phyloP scores from a whole-genome alignment of 1,140 invertebrate genomes.

The Bombus impatiens region DNA sequence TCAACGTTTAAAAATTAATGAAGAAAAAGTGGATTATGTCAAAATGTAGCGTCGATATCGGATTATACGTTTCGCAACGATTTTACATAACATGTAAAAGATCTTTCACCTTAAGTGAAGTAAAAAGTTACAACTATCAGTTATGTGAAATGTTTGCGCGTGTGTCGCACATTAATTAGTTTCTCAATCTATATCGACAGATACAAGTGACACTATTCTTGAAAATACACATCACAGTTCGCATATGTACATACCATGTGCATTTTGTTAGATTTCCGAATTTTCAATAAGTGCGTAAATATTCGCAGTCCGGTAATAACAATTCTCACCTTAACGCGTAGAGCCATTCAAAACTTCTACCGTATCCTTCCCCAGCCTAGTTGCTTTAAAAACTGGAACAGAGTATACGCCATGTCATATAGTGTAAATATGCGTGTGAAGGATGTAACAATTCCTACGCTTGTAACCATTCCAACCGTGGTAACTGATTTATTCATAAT shows the following conservation, averaged over 20 bases:
- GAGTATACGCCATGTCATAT: background rate
- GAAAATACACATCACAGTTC: no score
- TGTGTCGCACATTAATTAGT: background rate
- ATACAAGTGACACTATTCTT: no score
- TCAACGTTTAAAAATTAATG: background rate
- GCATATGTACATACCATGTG: no score
- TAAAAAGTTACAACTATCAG: background rate
- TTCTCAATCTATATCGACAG: no score
- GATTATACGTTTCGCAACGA: background rate
- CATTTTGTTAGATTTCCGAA: no score
- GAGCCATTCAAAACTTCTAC: background rate
- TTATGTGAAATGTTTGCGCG: background rate
- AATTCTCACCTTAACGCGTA: background rate
- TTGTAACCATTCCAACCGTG: slow-evolving; percentile 32
- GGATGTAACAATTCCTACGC: background rate
- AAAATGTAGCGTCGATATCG: background rate
- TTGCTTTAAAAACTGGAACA: slow-evolving; percentile 23
- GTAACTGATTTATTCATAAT: slow-evolving; percentile 49
- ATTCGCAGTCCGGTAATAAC: background rate
- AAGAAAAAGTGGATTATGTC: background rate
- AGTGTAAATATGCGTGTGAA: slow-evolving; percentile 24
- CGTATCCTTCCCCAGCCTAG: no score
- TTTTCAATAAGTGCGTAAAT: no score
- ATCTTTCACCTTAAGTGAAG: background rate
- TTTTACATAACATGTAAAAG: background rate